Evolutionary conservation across 2,113 vertebrate genomes (phyloP), one percentile per base, ranked within the genome.

Genomic region (Casuarius casuarius): DNA sequence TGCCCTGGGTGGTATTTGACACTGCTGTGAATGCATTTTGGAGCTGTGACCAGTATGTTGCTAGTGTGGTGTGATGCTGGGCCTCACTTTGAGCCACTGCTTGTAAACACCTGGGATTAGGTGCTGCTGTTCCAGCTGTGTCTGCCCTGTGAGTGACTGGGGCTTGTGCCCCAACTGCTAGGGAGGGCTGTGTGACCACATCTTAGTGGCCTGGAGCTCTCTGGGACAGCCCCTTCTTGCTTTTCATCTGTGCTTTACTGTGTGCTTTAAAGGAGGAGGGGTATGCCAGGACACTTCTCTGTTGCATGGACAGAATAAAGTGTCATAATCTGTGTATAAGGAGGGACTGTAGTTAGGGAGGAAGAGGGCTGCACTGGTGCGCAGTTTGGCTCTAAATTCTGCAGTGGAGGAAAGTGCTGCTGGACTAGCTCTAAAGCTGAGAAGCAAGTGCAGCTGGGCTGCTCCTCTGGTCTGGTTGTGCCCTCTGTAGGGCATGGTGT

Each of bases 291-390:
- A 51, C 7, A 19, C 46, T 48, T 48, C 44, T 46, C 44, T 6
- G 18, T 19, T 19, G 46, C 46, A 0, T 1, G 46, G 25, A 4
- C 52, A n/a, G 17, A 3, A 4, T 2, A 14, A 90, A 25, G 5
- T 61, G 38, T n/a, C 13, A 1, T 1, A 75, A 40, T 40, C 31
- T 20, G 3, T 0, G 0, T 1, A 9, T 12, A 12, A 87, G 56
- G 25, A 88, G 26, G 62, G 61, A n/a, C 22, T 14, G 7, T 5
- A 51, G 66, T 54, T 25, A 16, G 38, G 51, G 52, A 52, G 40
- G 26, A 26, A 14, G 20, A 46, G 33, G 28, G 59, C 77, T 70
- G 54, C 35, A 58, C 49, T 4, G 22, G 16, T 31, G 17, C 71
- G 56, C 20, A 20, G 38, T 29, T 83, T 23, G 88, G 14, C 71